Percentiles rank a stretch among this genome's conserved stretches.
phyloP scores from a whole-genome alignment of 2,888 invertebrate species.

The Watsonalla cultraria region DNA sequence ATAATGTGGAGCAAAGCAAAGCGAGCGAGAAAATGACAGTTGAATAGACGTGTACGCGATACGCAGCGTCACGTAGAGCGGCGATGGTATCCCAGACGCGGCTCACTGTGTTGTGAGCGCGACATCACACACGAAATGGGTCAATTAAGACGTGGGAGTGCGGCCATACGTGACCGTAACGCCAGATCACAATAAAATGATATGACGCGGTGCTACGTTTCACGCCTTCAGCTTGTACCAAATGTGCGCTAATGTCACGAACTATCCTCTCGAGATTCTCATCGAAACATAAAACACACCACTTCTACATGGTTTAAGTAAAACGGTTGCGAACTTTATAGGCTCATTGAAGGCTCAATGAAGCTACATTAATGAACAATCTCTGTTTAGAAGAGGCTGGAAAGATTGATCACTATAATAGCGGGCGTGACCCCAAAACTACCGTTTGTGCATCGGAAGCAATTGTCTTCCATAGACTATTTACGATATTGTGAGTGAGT shows the following conservation, averaged over 20 bases:
- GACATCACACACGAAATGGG: constrained; percentile 74
- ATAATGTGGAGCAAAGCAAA: constrained; percentile 26
- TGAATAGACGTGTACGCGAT: constrained; percentile 24
- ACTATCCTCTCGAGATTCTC: constrained; percentile 15
- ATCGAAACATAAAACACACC: neutral
- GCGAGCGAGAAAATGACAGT: constrained; percentile 24
- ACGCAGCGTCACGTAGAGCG: constrained; percentile 62
- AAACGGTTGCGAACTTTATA: no score
- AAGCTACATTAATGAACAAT: neutral
- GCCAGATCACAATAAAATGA: constrained; percentile 53
- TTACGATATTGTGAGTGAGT: neutral
- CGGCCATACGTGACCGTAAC: constrained; percentile 71
- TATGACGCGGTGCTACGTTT: constrained; percentile 61
- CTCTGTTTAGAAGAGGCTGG: neutral
- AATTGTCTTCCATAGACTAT: constrained; percentile 15
- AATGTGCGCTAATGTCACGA: constrained; percentile 39
- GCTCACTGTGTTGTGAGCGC: constrained; percentile 47
- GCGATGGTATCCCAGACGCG: constrained; percentile 72
- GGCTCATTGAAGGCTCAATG: no score
- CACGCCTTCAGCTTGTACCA: constrained; percentile 60
- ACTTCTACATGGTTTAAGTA: no score
- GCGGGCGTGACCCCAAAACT: constrained; percentile 46
- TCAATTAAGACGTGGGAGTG: constrained; percentile 79
- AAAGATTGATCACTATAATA: constrained; percentile 2
- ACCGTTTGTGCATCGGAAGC: constrained; percentile 27